These are phyloP conservation scores for Stigmatopora argus DNA, from an alignment of 2,113 vertebrate genomes.

Conservation along the genomic window DNA sequence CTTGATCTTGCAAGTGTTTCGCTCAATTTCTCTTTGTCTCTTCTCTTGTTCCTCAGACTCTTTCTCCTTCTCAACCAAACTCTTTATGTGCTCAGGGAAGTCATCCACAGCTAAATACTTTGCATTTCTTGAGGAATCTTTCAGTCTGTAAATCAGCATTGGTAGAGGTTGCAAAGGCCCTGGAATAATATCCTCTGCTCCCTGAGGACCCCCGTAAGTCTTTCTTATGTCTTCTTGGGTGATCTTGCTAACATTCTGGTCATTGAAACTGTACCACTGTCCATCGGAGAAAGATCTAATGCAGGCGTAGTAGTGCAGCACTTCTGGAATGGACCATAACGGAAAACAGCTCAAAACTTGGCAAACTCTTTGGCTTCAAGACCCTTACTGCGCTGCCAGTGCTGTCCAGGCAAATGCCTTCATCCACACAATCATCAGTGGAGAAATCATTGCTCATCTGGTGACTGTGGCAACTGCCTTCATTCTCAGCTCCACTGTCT, in stretches of 20 bases:
- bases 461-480: conserved; percentile 99
- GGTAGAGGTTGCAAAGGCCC: conserved; percentile 98
- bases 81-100: conserved; percentile 92
- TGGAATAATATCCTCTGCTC: conserved; percentile 95
- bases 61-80: conserved; percentile 88
- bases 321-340: conserved; percentile 99
- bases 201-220: conserved; percentile 95
- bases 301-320: conserved; percentile 95
- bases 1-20: conserved; percentile 99
- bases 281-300: conserved; percentile 96
- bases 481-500: conserved; percentile 97
- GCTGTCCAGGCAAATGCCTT: conserved; percentile 96
- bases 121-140: conserved; percentile 89
- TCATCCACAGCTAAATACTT: conserved; percentile 87
- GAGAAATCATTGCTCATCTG: conserved; percentile 99
- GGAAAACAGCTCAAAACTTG: conserved; percentile 94
- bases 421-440: conserved; percentile 92
- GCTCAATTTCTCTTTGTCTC: conserved; percentile 92
- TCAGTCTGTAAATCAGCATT: conserved; percentile 96
- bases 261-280: conserved; percentile 99
- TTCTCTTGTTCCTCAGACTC: conserved; percentile 97
- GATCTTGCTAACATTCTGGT: conserved; percentile 99
- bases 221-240: conserved; percentile 98
- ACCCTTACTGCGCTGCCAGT: conserved; percentile 81
- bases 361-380: conserved; percentile 86